Evolutionary conservation across 2,797 vertebrate species (phyloP).

Genomic region (Oophaga sylvatica): DNA sequence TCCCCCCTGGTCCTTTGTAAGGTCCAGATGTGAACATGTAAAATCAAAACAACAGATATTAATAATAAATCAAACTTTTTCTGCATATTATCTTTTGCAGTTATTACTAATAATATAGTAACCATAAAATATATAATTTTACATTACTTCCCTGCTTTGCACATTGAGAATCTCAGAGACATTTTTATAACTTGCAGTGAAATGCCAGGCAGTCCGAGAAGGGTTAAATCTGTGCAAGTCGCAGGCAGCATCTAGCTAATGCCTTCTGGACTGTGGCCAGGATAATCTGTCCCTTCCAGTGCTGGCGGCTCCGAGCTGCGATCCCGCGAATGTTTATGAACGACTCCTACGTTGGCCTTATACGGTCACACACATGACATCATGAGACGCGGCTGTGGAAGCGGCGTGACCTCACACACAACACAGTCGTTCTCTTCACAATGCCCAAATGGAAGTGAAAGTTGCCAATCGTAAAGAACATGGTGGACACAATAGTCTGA

Average conservation of each 20-base stretch:
- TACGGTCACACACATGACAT: slow-evolving; percentile 49
- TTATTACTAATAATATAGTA: not conserved
- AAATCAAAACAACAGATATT: too few species aligned
- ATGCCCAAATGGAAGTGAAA: not conserved
- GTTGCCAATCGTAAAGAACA: not conserved
- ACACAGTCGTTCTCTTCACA: not conserved
- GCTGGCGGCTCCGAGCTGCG: slow-evolving; percentile 34
- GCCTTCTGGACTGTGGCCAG: slow-evolving; percentile 29
- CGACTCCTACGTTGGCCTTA: slow-evolving; percentile 42
- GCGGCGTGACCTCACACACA: slow-evolving; percentile 25
- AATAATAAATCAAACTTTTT: not conserved
- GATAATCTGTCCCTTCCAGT: slow-evolving; percentile 37
- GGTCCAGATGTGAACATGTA: too few species aligned
- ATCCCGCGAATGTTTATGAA: slow-evolving; percentile 46
- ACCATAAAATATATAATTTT: not conserved
- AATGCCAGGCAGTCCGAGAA: not conserved
- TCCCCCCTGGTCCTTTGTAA: too few species aligned
- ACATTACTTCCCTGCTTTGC: not conserved
- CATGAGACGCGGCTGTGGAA: slow-evolving; percentile 21
- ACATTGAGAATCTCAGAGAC: not conserved
- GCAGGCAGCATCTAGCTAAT: slow-evolving; percentile 18
- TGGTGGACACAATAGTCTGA: not conserved
- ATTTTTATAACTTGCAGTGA: not conserved
- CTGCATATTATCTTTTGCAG: not conserved
- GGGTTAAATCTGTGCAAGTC: slow-evolving; percentile 24